phyloP scores from a whole-genome alignment of 2,113 vertebrate genomes.

The Pampusana beccarii region DNA sequence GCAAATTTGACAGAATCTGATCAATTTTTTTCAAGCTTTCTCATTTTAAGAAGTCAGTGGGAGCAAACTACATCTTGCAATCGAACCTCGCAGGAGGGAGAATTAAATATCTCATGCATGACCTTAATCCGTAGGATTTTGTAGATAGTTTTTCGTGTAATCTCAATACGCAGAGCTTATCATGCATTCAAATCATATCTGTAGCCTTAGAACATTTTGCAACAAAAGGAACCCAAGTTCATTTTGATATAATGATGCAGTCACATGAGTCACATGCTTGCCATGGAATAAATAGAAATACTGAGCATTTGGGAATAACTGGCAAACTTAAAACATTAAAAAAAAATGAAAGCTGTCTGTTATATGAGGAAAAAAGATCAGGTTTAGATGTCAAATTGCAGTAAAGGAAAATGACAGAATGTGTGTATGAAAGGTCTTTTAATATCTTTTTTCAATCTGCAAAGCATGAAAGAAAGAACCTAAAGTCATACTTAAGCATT shows the following conservation, averaged over 20 bases:
- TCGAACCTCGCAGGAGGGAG: constrained; percentile 18
- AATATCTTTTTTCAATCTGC: not conserved
- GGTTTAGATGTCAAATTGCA: not conserved
- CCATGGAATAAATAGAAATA: constrained; percentile 45
- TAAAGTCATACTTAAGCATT: not conserved
- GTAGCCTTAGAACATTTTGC: constrained; percentile 19
- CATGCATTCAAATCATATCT: not conserved
- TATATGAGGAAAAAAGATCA: not conserved
- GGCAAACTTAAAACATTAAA: not conserved
- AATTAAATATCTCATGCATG: constrained; percentile 33
- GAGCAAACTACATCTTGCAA: constrained; percentile 9
- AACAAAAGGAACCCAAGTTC: constrained; percentile 19
- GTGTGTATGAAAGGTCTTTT: not conserved
- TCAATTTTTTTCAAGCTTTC: constrained; percentile 40
- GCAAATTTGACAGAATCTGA: constrained; percentile 3
- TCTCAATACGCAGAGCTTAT: not conserved
- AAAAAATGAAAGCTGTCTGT: not conserved
- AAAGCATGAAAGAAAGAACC: not conserved
- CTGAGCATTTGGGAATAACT: not conserved
- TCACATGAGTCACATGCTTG: constrained; percentile 14
- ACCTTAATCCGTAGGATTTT: constrained; percentile 48
- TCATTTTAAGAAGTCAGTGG: constrained; percentile 37
- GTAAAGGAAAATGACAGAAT: not conserved
- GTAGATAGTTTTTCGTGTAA: constrained; percentile 23
- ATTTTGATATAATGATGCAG: constrained; percentile 32